Evolutionary conservation across 2,888 invertebrate genomes (phyloP).

Genomic region (Sesamia inferens): DNA sequence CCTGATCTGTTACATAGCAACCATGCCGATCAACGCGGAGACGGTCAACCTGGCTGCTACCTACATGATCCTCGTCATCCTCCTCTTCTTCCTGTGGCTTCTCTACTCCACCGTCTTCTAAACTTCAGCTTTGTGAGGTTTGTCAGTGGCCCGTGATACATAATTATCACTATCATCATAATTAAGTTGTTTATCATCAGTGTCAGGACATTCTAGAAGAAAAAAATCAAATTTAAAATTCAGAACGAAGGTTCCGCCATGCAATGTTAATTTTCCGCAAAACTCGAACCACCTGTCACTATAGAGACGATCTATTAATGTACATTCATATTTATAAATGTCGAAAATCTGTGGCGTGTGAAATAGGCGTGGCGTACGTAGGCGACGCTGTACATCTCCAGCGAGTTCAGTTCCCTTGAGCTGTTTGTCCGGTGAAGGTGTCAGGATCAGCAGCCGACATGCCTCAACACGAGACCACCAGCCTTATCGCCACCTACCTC

Average conservation of each 20-base stretch:
- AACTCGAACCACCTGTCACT: constrained; percentile 73
- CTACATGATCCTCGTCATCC: constrained; percentile 92
- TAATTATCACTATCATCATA: not conserved
- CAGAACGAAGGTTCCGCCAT: constrained; percentile 1
- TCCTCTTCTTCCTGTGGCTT: constrained; percentile 92
- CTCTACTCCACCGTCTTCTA: constrained; percentile 91
- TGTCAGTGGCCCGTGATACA: constrained; percentile 48
- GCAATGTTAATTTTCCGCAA: constrained; percentile 52
- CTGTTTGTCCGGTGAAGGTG: constrained; percentile 82
- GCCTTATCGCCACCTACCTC: constrained; percentile 92
- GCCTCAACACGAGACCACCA: constrained; percentile 91
- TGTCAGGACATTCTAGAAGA: not conserved
- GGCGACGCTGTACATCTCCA: constrained; percentile 70
- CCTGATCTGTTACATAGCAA: constrained; percentile 71
- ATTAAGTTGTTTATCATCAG: not conserved
- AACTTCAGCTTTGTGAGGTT: constrained; percentile 55
- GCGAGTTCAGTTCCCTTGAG: constrained; percentile 80
- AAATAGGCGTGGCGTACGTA: constrained; percentile 76
- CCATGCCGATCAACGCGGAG: constrained; percentile 90
- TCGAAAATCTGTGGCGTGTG: constrained; percentile 70
- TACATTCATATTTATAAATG: constrained; percentile 81
- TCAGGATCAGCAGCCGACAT: constrained; percentile 77
- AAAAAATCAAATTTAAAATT: not conserved
- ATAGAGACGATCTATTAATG: constrained; percentile 72
- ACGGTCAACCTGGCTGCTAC: constrained; percentile 92